Evolutionary conservation across 1,140 invertebrate genomes (phyloP).

Genomic region (Caenorhabditis tropicalis): DNA sequence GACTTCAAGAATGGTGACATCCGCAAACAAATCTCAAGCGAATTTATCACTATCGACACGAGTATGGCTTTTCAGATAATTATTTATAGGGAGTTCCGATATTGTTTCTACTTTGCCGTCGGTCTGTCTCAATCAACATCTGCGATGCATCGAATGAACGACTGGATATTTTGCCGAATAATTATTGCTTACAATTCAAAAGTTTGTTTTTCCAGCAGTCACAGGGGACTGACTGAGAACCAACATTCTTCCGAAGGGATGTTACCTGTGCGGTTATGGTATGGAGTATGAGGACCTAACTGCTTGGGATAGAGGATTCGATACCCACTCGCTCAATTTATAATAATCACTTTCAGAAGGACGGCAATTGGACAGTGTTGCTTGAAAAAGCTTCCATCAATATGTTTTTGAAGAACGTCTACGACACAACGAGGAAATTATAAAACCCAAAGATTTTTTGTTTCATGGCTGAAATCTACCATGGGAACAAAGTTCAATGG

Average conservation of each 20-base stretch:
- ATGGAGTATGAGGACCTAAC: not conserved
- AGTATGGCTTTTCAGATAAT: not conserved
- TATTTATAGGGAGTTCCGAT: not conserved
- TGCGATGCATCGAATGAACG: not conserved
- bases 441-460: no score
- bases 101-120: not conserved
- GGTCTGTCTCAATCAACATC: not conserved
- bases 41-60: no score
- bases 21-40: no score
- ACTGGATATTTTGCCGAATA: not conserved
- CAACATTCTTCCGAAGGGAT: not conserved
- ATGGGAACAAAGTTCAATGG: no score
- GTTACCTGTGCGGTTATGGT: not conserved
- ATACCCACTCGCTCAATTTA: no score
- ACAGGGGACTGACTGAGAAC: not conserved
- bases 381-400: no score
- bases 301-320: not conserved
- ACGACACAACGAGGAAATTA: no score
- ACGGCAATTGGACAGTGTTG: no score
- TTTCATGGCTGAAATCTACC: no score
- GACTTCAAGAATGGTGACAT: not conserved
- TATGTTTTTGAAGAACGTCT: no score
- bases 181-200: not conserved
- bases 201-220: not conserved
- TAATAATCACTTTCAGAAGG: no score